Evolutionary conservation across 2,113 vertebrate species (phyloP), one percentile per base, ranked within the genome.

Genomic region (Lates calcarifer): DNA sequence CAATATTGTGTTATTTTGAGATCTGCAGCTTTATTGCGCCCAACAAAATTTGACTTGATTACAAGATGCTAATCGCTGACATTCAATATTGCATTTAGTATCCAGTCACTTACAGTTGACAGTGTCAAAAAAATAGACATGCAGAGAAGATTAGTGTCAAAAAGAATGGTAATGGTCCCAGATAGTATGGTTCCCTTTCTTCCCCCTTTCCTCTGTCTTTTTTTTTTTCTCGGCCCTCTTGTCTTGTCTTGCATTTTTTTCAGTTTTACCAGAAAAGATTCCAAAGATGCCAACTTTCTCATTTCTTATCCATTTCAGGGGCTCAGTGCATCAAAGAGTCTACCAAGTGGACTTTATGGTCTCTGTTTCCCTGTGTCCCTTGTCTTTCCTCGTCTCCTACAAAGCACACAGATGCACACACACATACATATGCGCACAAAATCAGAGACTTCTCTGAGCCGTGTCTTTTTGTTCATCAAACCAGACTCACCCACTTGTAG

Each of bases 381-480:
- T 55, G 29, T 28, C 37, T 18, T 9, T 61, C 15, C 4, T 58
- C 1, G 0, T 58, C 11, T 71, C 39, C 39, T 56, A 10, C n/a
- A 31, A 29, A 41, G 4, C 24, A 57, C 63, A 33, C 65, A 56
- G 18, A 33, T 9, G 33, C 57, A 33, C 13, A 10, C 3, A 10
- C 56, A 31, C 56, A 8, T 31, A 62, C 60, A 62, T 22, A 41
- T 15, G 56, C 37, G 58, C 17, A 35, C 24, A 43, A 39, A 56
- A 15, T 67, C 31, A 62, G 0, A 28, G 31, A 62, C 63, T n/a
- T 66, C 8, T 63, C 53, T 76, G 69, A 58, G 79, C 56, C 11
- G 3, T n/a, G 17, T 67, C 61, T 80, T 74, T 89, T 87, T 83
- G 63, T 87, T 73, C 60, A 58, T 87, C 56, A 83, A 66, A 82